phyloP scores from a whole-genome alignment of 2,113 vertebrate genomes.

The Hassar affinis region DNA sequence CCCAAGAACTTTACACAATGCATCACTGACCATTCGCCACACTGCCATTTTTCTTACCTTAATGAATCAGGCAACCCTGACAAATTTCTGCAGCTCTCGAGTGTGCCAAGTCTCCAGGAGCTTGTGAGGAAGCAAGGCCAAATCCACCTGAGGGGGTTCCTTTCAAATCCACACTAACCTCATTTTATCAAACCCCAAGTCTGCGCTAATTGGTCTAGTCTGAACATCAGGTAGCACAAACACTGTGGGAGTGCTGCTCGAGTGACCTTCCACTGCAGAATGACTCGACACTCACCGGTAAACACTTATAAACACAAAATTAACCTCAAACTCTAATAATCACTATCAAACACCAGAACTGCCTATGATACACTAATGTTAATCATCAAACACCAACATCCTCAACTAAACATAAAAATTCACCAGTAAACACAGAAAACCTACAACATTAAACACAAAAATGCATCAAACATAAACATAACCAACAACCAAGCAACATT shows the following conservation, averaged over 20 bases:
- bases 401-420: not conserved
- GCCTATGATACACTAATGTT: not conserved
- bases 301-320: not conserved
- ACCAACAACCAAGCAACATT: too few relatives aligned
- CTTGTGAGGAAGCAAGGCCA: conserved; percentile 1
- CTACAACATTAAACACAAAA: too few relatives aligned
- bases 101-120: not conserved
- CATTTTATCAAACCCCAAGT: not conserved
- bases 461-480: too few relatives aligned
- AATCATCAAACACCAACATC: not conserved
- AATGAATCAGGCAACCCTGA: conserved; percentile 7
- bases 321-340: not conserved
- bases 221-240: conserved; percentile 15
- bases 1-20: not conserved
- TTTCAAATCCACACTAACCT: not conserved
- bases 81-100: not conserved
- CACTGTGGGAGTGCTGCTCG: not conserved
- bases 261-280: not conserved
- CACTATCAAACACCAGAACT: not conserved
- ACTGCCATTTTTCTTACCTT: conserved; percentile 2
- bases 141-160: not conserved
- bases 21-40: not conserved
- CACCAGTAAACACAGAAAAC: not conserved
- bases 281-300: not conserved
- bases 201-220: not conserved